phyloP scores from a whole-genome alignment of 2,888 invertebrate genomes.

The Pyrrhosoma nymphula region DNA sequence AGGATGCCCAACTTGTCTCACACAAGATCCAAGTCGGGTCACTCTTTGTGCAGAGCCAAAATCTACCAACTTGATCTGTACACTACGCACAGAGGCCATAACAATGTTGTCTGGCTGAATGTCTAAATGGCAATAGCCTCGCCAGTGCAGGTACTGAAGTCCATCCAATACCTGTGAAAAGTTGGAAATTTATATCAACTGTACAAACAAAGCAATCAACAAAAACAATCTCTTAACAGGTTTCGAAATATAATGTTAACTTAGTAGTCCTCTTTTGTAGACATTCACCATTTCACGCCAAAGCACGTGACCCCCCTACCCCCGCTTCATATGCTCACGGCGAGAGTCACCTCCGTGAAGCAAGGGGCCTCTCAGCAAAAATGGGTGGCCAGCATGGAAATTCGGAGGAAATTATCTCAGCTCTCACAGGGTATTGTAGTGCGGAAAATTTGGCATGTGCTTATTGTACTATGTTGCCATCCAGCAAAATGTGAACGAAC shows the following conservation, averaged over 20 bases:
- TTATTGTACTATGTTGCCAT: no score
- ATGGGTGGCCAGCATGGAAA: no score
- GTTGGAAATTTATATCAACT: background rate
- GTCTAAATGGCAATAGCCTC: constrained; percentile 92
- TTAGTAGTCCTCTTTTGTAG: no score
- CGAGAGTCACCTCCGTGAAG: no score
- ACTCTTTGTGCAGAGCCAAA: constrained; percentile 93
- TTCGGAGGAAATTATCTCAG: no score
- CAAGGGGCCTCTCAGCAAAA: no score
- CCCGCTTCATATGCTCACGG: no score
- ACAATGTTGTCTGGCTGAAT: constrained; percentile 97
- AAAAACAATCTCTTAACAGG: background rate
- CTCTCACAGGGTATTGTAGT: no score
- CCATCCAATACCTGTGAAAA: constrained; percentile 86
- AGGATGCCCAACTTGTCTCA: constrained; percentile 85
- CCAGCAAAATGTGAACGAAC: no score
- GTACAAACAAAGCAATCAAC: background rate
- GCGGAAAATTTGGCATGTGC: no score
- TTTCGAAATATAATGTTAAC: background rate
- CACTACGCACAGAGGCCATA: constrained; percentile 90
- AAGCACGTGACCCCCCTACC: no score
- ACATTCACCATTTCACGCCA: no score
- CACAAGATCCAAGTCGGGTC: constrained; percentile 87
- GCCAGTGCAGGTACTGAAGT: constrained; percentile 96
- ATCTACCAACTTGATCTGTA: constrained; percentile 94